Base-by-base conservation (phyloP, 1,140 invertebrate species). In the Sarcophaga peregrina region DNA sequence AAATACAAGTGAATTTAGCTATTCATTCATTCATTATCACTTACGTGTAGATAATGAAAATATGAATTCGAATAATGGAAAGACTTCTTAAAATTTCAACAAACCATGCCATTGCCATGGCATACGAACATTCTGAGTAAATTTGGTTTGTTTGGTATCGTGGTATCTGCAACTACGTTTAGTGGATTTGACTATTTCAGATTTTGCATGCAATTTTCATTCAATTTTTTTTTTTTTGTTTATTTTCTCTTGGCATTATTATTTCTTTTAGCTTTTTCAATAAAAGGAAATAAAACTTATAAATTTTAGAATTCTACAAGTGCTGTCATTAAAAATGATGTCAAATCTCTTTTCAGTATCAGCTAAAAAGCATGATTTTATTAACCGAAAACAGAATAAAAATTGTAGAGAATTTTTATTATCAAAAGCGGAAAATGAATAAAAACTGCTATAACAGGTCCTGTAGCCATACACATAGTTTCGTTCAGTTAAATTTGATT, bases 301-400 rank as follows among this genome's bases (percentile, higher is more conserved):
- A 20, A 68, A 68, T 68, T 68, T 68, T 68, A 37, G n/a, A 68
- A 68, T 68, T 5, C n/a, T 68, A 68, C 62, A 68, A 68, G n/a
- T 68, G 62, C 17, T 68, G 62, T 68, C 62, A 68, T 68, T 68
- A 68, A 68, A 68, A 68, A 68, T 68, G 1, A 68, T 68, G 62
- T 68, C 17, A 68, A 68, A 68, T 68, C 62, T 68, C 17, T 25
- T 68, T 68, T 68, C 17, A 68, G 17, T 68, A 68, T 68, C n/a
- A 68, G 17, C 62, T 68, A 68, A 68, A 25, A 68, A 20, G 20
- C 17, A 25, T 25, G 62, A 68, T n/a, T 68, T 1, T 25, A 68
- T 20, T 9, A 68, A 68, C 54, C 54, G 54, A 37, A 68, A 68
- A 68, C 17, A n/a, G 20, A 17, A 68, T 20, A n/a, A 58, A 58